A percentile compares a stretch with the other conserved stretches of the same genome.
Evolutionary conservation across 2,888 invertebrate species (phyloP).

Genomic region (Mellilla xanthometata): DNA sequence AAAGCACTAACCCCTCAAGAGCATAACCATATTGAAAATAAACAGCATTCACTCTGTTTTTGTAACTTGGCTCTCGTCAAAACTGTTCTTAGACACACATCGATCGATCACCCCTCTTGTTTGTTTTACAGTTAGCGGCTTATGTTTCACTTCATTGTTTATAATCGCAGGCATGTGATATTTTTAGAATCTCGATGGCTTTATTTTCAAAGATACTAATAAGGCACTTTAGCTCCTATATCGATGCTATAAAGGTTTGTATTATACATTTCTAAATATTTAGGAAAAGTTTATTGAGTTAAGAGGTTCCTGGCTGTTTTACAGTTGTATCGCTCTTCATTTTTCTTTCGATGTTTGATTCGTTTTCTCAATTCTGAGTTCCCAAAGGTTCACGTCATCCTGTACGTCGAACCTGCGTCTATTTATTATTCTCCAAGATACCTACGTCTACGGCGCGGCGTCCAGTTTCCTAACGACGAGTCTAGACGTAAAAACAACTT

Average conservation of each 20-base stretch:
- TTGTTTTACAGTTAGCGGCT: slow-evolving; percentile 20
- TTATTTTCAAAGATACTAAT: not conserved
- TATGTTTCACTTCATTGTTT: slow-evolving; percentile 21
- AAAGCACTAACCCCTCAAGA: slow-evolving; percentile 8
- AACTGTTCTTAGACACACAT: slow-evolving; percentile 14
- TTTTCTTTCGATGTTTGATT: no score
- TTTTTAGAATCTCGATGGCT: slow-evolving; percentile 11
- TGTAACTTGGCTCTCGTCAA: slow-evolving; percentile 24
- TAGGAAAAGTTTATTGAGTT: no score
- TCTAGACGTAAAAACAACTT: slow-evolving; percentile 59
- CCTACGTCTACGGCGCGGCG: slow-evolving; percentile 51
- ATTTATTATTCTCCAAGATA: slow-evolving; percentile 62
- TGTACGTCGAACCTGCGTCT: slow-evolving; percentile 58
- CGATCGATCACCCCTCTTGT: slow-evolving; percentile 24
- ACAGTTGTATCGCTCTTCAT: no score
- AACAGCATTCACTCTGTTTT: slow-evolving; percentile 24
- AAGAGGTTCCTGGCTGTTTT: no score
- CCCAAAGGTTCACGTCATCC: not conserved
- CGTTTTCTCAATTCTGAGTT: no score
- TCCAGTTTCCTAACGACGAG: slow-evolving; percentile 55
- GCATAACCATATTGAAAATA: slow-evolving; percentile 25
- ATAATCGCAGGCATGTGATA: slow-evolving; percentile 11
- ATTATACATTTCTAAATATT: no score
- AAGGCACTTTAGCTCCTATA: not conserved
- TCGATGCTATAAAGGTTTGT: not conserved